These are phyloP conservation scores for Spermophilus dauricus DNA, from an alignment of 2,113 vertebrate species.

Conservation along the genomic window DNA sequence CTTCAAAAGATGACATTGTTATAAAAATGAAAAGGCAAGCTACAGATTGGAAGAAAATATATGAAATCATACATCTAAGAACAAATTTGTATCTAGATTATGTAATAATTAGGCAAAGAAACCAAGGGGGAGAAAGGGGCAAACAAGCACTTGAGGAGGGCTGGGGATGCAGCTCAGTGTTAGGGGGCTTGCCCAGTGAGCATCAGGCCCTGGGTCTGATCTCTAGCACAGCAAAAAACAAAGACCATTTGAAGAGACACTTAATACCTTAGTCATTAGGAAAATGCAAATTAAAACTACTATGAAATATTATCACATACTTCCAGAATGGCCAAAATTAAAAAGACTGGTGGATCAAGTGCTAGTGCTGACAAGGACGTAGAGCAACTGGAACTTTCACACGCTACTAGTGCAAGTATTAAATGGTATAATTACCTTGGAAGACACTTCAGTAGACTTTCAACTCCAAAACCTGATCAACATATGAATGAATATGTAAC, in stretches of 20 bases:
- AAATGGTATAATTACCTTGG: neutral
- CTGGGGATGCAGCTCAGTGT: neutral
- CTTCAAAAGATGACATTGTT: neutral
- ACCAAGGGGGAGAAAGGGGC: neutral
- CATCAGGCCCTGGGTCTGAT: too few relatives aligned
- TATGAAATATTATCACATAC: neutral
- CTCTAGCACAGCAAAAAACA: too few relatives aligned
- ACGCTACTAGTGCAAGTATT: neutral
- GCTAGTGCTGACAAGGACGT: neutral
- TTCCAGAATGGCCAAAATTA: neutral
- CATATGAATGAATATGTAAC: neutral
- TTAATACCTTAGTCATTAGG: neutral
- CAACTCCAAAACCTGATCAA: slow-evolving; percentile 8
- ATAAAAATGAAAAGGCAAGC: slow-evolving; percentile 9
- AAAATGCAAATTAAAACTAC: slow-evolving; percentile 5
- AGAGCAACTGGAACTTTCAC: neutral
- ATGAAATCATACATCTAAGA: neutral
- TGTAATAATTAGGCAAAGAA: neutral
- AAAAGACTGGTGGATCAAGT: neutral
- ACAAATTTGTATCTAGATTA: neutral
- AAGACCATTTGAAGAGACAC: too few relatives aligned
- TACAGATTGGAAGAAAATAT: neutral
- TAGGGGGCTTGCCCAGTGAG: too few relatives aligned
- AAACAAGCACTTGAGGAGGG: neutral
- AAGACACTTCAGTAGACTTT: neutral